phyloP scores from a whole-genome alignment of 1,140 invertebrate species.

The Lethocerus indicus region DNA sequence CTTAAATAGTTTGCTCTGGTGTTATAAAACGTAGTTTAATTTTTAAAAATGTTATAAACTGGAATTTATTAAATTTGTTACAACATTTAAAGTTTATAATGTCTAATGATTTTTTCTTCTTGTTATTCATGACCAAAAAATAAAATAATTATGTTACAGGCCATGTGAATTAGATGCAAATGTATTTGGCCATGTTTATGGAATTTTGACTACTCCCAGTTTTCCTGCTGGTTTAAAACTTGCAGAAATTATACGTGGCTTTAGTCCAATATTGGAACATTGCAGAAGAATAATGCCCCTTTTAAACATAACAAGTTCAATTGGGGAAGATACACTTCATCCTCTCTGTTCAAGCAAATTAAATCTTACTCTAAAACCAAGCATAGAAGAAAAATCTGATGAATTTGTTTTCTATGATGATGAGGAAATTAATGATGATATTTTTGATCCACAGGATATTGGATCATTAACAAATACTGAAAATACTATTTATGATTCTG shows the following conservation, averaged over 20 bases:
- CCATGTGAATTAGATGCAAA: constrained; percentile 55
- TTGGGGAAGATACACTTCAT: not conserved
- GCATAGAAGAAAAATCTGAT: too few species aligned
- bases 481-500: constrained; percentile 5
- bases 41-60: too few species aligned
- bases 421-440: constrained; percentile 1
- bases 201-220: constrained; percentile 28
- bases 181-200: constrained; percentile 51
- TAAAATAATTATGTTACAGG: constrained; percentile 21
- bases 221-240: constrained; percentile 7
- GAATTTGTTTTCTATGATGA: constrained; percentile 8
- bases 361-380: not conserved
- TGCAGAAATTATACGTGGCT: constrained; percentile 2
- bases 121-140: too few species aligned
- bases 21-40: too few species aligned
- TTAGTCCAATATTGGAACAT: not conserved
- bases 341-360: too few species aligned
- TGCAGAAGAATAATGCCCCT: constrained; percentile 5
- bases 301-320: not conserved
- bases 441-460: constrained; percentile 4
- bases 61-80: too few species aligned
- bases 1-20: too few species aligned
- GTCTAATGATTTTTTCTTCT: not conserved
- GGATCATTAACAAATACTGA: constrained; percentile 4
- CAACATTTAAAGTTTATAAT: constrained; percentile 4